Conservation (phyloP, 2,888 invertebrate genomes). For the Nomada hirtipes region DNA sequence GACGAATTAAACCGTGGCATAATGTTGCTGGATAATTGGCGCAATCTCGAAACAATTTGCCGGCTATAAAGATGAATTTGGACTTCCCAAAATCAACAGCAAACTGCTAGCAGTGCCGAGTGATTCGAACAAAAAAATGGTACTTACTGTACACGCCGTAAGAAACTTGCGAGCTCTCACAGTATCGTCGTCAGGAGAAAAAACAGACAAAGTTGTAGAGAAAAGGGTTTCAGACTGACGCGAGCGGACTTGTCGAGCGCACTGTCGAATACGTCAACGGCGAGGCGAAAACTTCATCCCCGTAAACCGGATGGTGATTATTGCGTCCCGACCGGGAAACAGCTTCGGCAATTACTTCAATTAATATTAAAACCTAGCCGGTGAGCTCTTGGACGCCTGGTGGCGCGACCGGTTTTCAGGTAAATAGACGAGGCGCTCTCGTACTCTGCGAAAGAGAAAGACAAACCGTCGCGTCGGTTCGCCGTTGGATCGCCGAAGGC, state of each 20-base stretch:
- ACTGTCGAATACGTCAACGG: not conserved
- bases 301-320: constrained; percentile 16
- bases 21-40: constrained; percentile 17
- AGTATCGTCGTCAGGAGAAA: no score
- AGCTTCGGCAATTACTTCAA: constrained; percentile 61
- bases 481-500: constrained; percentile 66
- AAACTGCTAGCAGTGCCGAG: no score
- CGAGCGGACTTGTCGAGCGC: not conserved
- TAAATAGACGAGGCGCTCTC: constrained; percentile 50
- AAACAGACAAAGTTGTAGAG: no score
- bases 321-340: constrained; percentile 6
- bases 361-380: constrained; percentile 53
- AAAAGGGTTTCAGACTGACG: not conserved
- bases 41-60: constrained; percentile 20
- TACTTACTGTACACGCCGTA: no score
- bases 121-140: no score
- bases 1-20: constrained; percentile 18
- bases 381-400: not conserved
- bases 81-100: no score
- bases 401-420: constrained; percentile 23
- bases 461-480: constrained; percentile 21
- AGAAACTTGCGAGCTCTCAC: no score
- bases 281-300: not conserved
- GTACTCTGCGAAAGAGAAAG: constrained; percentile 51
- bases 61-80: no score